These are phyloP conservation scores for Crotalus tigris DNA, from an alignment of 2,113 vertebrate species.

Conservation along the genomic window DNA sequence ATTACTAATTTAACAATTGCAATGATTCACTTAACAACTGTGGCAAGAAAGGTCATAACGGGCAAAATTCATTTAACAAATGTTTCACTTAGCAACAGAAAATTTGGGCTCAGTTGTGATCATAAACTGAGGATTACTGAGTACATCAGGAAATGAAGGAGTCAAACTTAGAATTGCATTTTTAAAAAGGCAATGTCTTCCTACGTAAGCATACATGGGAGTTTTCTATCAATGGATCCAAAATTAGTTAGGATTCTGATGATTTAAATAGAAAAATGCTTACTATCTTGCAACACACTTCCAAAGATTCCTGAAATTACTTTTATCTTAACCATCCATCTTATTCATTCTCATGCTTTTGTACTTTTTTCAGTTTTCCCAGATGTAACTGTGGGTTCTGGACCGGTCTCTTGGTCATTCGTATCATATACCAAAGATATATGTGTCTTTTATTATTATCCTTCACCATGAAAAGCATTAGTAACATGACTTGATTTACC, in stretches of 20 bases:
- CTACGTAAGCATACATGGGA: neutral
- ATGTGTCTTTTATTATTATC: neutral
- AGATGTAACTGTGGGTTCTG: neutral
- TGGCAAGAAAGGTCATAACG: too few relatives aligned
- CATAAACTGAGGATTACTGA: neutral
- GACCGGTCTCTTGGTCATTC: neutral
- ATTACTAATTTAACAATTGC: too few relatives aligned
- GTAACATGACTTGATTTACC: neutral
- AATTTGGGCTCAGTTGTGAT: neutral
- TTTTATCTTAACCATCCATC: neutral
- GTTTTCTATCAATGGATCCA: neutral
- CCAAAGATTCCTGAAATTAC: neutral
- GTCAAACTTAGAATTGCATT: neutral
- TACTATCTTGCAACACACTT: neutral
- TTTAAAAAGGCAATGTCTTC: neutral
- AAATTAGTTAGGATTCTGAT: neutral
- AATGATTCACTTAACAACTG: too few relatives aligned
- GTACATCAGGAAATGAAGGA: neutral
- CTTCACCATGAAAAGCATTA: neutral
- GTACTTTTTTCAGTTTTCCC: neutral
- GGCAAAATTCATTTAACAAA: neutral
- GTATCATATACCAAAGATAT: neutral
- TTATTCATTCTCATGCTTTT: neutral
- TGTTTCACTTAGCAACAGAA: neutral
- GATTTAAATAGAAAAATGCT: neutral